These are phyloP conservation scores for Polymixis lichenea DNA, from an alignment of 2,888 invertebrate species.

Conservation along the genomic window DNA sequence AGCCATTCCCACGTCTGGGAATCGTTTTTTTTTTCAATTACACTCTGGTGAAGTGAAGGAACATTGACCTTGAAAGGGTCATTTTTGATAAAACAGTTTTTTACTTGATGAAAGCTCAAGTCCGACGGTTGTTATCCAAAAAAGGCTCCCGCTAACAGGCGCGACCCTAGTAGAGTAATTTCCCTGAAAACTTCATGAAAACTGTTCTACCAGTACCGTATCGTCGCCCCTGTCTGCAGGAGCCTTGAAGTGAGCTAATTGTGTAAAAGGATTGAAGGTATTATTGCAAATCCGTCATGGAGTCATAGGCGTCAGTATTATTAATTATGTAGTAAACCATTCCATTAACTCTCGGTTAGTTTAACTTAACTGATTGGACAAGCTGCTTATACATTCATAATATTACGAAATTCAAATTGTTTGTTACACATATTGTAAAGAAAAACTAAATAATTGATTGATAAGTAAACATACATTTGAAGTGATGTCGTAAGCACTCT, in stretches of 20 bases:
- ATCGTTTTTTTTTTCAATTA: not conserved
- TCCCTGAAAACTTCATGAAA: not conserved
- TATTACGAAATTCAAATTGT: not conserved
- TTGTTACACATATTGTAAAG: not conserved
- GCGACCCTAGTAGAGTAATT: not conserved
- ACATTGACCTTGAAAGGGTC: not conserved
- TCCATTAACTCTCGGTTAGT: not conserved
- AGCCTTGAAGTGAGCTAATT: not conserved
- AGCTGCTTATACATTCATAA: not conserved
- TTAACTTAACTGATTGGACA: not conserved
- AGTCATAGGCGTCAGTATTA: not conserved
- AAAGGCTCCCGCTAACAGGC: not conserved
- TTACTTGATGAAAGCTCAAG: not conserved
- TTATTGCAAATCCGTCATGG: slow-evolving; percentile 43
- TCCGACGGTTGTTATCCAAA: not conserved
- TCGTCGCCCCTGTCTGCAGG: not conserved
- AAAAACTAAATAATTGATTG: slow-evolving; percentile 9
- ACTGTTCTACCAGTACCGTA: not conserved
- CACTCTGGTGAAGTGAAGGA: not conserved
- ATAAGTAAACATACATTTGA: slow-evolving; percentile 20
- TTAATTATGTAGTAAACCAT: slow-evolving; percentile 21
- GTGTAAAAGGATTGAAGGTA: not conserved
- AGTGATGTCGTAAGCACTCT: slow-evolving; percentile 16
- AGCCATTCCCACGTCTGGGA: slow-evolving; percentile 3
- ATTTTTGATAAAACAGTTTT: not conserved